These are phyloP conservation scores for Acridotheres tristis DNA, from an alignment of 2,797 vertebrate species.

Conservation along the genomic window DNA sequence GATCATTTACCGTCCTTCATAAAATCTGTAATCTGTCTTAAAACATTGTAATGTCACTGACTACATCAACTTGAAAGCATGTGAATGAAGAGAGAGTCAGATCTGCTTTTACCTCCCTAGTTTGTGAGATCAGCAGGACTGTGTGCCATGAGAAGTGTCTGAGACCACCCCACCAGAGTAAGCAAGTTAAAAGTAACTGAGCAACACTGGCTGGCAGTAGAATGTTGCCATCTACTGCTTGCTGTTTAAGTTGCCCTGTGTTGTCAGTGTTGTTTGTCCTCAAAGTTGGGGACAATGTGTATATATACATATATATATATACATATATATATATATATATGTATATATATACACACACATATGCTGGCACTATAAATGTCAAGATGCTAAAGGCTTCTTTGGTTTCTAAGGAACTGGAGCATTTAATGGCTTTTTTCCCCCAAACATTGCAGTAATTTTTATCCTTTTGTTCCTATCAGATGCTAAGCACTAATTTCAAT, in stretches of 20 bases:
- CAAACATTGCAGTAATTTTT: not conserved
- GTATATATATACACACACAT: not conserved
- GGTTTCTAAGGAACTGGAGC: not conserved
- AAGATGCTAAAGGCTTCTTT: not conserved
- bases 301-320: not conserved
- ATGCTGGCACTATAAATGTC: not conserved
- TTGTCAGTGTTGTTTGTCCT: not conserved
- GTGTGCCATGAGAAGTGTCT: not conserved
- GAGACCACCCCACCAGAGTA: not conserved
- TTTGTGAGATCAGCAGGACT: not conserved
- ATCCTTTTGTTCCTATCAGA: not conserved
- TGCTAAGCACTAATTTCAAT: not conserved
- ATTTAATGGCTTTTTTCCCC: not conserved
- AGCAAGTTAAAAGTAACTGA: not conserved
- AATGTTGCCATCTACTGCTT: not conserved
- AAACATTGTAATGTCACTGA: not conserved
- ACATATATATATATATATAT: not conserved
- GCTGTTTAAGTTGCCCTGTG: not conserved
- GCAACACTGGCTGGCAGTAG: not conserved
- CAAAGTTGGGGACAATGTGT: not conserved
- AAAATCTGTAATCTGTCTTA: not conserved
- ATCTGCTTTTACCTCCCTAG: not conserved
- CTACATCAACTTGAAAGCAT: not conserved
- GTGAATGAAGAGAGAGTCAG: not conserved
- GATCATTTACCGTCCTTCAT: not conserved